Evolutionary conservation across 2,113 vertebrate species (phyloP), one percentile per base, ranked within the genome.

Genomic region (Sinosuthora webbiana): DNA sequence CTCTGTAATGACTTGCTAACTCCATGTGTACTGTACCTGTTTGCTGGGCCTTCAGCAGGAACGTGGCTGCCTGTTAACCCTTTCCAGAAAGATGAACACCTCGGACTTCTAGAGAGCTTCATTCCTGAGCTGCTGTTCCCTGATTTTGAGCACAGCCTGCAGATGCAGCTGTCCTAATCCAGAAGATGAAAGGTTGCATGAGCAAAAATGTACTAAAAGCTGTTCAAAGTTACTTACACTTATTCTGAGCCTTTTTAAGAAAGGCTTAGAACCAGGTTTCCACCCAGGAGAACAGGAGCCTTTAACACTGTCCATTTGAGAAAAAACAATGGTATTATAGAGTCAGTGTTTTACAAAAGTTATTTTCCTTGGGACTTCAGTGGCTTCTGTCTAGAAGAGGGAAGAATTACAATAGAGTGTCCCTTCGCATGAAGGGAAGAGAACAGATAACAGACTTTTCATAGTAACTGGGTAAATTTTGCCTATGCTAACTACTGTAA

Each of bases 141-240:
- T 19, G 97, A 90, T 79, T 98, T 90, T 50, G 98, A 86, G 84
- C 98, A 98, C 97, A 98, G 97, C 95, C 98, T 98, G 98, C 98
- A 98, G 95, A 98, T 97, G 96, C 98, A 98, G 95, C 97, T 99
- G 91, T 98, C 98, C 98, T 99, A 94, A 62, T 96, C 79, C 80
- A 86, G 52, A 69, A 93, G 35, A 90, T 10, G 52, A 94, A 70
- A 92, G 30, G 3, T 73, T 69, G 28, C 28, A 31, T 95, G 49
- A 94, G 31, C 6, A 4, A 86, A 89, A 91, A 68, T 2, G 3
- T 59, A 75, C 22, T 25, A 19, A 74, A 77, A 65, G 41, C 37
- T 70, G 9, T 67, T 83, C 50, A 33, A 81, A 65, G 55, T 63
- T 67, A 73, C 8, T 67, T 95, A 57, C 16, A 64, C 49, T 69